Conservation (phyloP, 1,140 invertebrate species). For the Leptopilina clavipes region DNA sequence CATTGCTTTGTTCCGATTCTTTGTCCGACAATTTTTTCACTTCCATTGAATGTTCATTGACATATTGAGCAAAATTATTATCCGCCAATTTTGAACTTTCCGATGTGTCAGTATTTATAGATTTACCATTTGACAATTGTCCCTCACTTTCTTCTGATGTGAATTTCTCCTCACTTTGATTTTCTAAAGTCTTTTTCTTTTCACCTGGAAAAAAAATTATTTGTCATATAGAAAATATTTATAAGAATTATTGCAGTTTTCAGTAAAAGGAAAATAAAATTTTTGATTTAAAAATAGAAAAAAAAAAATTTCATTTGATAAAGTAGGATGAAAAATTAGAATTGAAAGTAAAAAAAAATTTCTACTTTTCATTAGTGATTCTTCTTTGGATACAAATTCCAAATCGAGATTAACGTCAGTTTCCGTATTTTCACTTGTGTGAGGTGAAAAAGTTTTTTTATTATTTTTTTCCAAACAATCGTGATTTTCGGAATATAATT, state of each 20-base stretch:
- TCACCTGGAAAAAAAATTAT: neutral
- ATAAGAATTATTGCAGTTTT: no score
- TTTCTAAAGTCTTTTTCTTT: neutral
- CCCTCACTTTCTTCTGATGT: neutral
- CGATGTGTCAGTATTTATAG: neutral
- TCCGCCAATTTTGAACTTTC: neutral
- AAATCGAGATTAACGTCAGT: constrained; percentile 62
- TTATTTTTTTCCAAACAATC: constrained; percentile 36
- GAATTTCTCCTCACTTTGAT: neutral
- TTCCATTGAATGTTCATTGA: neutral
- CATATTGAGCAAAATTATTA: neutral
- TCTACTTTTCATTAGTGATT: constrained; percentile 49
- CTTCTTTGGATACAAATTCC: constrained; percentile 55
- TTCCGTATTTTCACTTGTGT: constrained; percentile 65
- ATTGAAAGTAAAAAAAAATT: no score
- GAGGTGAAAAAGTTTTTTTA: constrained; percentile 47
- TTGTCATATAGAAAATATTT: neutral
- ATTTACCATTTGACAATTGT: neutral
- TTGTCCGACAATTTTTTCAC: neutral
- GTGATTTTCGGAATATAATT: constrained; percentile 37
- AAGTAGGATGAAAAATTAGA: neutral
- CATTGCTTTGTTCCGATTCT: neutral
- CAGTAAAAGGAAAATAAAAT: no score
- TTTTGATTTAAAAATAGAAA: no score
- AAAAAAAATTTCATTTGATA: neutral